These are phyloP conservation scores for Meloe dianella DNA, from an alignment of 2,888 invertebrate species.

Conservation along the genomic window DNA sequence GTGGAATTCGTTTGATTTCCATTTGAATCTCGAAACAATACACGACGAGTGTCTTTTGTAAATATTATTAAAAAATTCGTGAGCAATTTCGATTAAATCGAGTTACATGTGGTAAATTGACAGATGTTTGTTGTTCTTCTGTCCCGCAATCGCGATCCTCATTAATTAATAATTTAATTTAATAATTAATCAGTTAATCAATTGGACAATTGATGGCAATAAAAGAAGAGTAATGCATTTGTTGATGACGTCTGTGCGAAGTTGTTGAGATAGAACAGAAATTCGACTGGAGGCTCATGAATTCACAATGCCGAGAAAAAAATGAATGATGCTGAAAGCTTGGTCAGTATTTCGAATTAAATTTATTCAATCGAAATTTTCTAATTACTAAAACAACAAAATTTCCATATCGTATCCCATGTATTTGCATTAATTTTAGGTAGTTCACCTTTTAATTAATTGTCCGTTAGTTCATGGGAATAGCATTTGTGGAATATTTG, in stretches of 20 bases:
- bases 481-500: neutral
- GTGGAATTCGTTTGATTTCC: slow-evolving; percentile 21
- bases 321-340: slow-evolving; percentile 77
- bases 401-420: no score
- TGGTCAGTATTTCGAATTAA: slow-evolving; percentile 67
- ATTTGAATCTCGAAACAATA: slow-evolving; percentile 16
- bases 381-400: no score
- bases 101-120: slow-evolving; percentile 29
- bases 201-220: no score
- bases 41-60: slow-evolving; percentile 10
- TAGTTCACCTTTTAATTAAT: neutral
- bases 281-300: slow-evolving; percentile 9
- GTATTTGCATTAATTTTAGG: slow-evolving; percentile 5
- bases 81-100: slow-evolving; percentile 14
- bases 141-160: slow-evolving; percentile 3
- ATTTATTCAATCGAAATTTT: no score
- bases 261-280: slow-evolving; percentile 15
- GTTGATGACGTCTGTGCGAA: neutral
- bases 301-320: slow-evolving; percentile 70
- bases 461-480: slow-evolving; percentile 32
- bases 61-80: neutral
- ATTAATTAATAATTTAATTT: slow-evolving; percentile 11
- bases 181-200: no score
- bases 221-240: neutral
- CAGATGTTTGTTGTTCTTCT: slow-evolving; percentile 39